Conservation (phyloP, 2,888 invertebrate species). For the Lasioglossum vierecki region DNA sequence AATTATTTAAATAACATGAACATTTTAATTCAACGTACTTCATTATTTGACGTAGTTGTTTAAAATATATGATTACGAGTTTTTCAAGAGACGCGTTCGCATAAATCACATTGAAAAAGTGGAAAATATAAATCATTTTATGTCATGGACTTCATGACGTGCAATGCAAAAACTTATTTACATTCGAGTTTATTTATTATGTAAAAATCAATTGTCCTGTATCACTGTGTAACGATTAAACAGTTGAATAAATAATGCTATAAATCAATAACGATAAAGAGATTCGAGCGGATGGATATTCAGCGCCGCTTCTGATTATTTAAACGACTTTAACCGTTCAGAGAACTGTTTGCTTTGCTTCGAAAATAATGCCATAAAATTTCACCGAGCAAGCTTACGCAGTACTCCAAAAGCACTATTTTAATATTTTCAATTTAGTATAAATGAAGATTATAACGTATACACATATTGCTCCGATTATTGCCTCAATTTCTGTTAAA, state of each 20-base stretch:
- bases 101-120: background rate
- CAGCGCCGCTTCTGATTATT: background rate
- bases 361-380: background rate
- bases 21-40: too few species aligned
- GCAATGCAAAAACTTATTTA: background rate
- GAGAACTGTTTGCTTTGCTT: background rate
- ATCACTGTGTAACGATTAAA: background rate
- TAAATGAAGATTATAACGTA: background rate
- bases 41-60: too few species aligned
- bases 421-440: background rate
- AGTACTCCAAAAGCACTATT: background rate
- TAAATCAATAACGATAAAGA: background rate
- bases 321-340: background rate
- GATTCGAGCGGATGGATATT: background rate
- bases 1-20: background rate
- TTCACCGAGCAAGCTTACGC: background rate
- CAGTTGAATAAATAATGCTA: background rate
- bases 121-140: background rate
- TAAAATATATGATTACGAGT: background rate
- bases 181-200: background rate
- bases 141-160: background rate
- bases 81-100: background rate
- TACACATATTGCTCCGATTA: background rate
- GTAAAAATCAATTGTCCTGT: background rate
- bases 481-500: background rate